Conservation (phyloP, 2,888 invertebrate species). For the Cryptosula pallasiana region DNA sequence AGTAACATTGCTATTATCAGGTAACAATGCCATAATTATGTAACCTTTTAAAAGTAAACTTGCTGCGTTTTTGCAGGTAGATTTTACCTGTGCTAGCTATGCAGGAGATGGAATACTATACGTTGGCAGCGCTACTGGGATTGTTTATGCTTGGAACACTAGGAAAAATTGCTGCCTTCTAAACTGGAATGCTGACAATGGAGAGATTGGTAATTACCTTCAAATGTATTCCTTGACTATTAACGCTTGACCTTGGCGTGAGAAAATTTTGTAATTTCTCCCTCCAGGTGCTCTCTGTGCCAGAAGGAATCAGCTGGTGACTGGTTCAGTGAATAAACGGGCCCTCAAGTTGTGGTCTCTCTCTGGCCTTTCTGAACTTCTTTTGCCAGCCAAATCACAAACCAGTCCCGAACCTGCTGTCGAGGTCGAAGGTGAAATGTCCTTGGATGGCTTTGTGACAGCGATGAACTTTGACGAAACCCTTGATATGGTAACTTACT, state of each 20-base stretch:
- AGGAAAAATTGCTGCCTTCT: constrained; percentile 48
- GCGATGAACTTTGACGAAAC: constrained; percentile 48
- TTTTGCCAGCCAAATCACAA: constrained; percentile 31
- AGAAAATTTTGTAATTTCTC: background rate
- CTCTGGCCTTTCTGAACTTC: constrained; percentile 39
- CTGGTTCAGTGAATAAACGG: constrained; percentile 39
- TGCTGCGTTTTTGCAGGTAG: constrained; percentile 30
- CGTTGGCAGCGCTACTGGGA: constrained; percentile 43
- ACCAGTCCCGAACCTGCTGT: constrained; percentile 31
- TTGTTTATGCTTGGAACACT: constrained; percentile 50
- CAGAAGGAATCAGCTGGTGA: constrained; percentile 39
- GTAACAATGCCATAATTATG: background rate
- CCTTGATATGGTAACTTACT: constrained; percentile 49
- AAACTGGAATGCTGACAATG: constrained; percentile 50
- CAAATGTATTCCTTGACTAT: background rate
- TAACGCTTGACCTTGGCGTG: background rate
- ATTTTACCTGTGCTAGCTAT: constrained; percentile 46
- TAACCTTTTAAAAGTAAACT: background rate
- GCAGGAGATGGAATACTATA: constrained; percentile 46
- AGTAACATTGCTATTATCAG: no score
- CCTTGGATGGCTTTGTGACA: constrained; percentile 43
- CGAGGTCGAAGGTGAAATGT: constrained; percentile 51
- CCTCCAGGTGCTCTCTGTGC: constrained; percentile 36
- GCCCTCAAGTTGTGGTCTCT: constrained; percentile 45
- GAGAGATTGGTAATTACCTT: constrained; percentile 42